phyloP scores from a whole-genome alignment of 2,113 vertebrate genomes.

The Potamarius usumacintae region DNA sequence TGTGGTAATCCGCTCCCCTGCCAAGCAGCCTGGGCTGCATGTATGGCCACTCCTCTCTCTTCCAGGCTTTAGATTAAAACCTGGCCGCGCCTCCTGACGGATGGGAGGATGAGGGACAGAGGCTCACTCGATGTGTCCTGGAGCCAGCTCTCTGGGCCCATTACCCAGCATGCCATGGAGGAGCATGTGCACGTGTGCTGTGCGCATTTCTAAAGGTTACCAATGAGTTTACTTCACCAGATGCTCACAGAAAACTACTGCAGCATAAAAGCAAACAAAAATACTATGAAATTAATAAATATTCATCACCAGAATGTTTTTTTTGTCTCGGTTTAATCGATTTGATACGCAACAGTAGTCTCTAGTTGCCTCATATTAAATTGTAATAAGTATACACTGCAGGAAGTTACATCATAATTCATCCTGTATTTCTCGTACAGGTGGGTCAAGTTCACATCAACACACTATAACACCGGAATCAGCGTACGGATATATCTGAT shows the following conservation, averaged over 20 bases:
- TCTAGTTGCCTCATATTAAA: background rate
- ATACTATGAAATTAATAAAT: background rate
- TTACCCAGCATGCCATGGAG: conserved; percentile 37
- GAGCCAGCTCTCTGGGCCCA: conserved; percentile 42
- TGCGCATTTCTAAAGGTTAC: conserved; percentile 10
- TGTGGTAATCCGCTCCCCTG: conserved; percentile 73
- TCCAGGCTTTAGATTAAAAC: conserved; percentile 58
- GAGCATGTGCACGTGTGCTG: background rate
- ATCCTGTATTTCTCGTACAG: conserved; percentile 6
- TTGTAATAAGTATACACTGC: background rate
- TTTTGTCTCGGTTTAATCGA: background rate
- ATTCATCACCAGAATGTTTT: background rate
- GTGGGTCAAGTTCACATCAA: background rate
- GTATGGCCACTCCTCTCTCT: conserved; percentile 69
- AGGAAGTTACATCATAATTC: background rate
- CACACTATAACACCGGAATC: too few relatives aligned
- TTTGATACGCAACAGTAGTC: background rate
- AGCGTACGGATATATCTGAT: background rate
- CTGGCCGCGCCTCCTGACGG: conserved; percentile 61
- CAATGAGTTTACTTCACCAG: conserved; percentile 4
- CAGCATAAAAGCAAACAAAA: background rate
- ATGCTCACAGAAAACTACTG: background rate
- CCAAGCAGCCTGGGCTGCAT: conserved; percentile 76
- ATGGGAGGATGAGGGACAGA: conserved; percentile 45
- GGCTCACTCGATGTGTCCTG: conserved; percentile 31